Conservation (phyloP, 2,888 invertebrate genomes). For the Hirudinaria manillensis region DNA sequence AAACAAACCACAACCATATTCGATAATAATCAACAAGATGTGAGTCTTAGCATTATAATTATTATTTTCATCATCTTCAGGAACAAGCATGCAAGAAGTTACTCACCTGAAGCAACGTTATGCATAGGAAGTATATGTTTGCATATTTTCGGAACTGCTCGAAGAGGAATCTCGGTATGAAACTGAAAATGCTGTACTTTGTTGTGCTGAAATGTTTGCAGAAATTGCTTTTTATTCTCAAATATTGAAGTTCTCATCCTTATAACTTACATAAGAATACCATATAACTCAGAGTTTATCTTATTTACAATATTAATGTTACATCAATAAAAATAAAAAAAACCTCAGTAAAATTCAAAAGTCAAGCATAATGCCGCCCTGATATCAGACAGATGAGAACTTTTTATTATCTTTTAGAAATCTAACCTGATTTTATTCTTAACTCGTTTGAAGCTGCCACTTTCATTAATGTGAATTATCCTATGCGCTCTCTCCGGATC, state of each 20-base stretch:
- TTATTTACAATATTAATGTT: no score
- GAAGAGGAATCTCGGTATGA: conserved; percentile 93
- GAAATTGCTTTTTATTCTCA: background rate
- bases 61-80: no score
- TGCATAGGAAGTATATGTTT: conserved; percentile 97
- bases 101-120: conserved; percentile 80
- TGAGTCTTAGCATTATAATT: no score
- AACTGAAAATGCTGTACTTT: conserved; percentile 77
- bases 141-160: conserved; percentile 99
- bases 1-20: no score
- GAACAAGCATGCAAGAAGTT: background rate
- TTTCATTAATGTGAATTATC: no score
- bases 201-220: conserved; percentile 69
- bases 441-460: background rate
- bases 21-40: no score
- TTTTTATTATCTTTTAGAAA: background rate
- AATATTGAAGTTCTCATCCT: background rate
- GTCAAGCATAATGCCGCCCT: no score
- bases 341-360: no score
- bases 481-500: no score
- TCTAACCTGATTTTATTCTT: conserved; percentile 15
- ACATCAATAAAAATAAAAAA: no score
- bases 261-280: background rate
- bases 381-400: no score
- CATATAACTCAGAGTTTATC: no score